These are phyloP conservation scores for honey bee (Apis mellifera) DNA, from an alignment of 1,140 invertebrate genomes.

Conservation along the genomic window DNA sequence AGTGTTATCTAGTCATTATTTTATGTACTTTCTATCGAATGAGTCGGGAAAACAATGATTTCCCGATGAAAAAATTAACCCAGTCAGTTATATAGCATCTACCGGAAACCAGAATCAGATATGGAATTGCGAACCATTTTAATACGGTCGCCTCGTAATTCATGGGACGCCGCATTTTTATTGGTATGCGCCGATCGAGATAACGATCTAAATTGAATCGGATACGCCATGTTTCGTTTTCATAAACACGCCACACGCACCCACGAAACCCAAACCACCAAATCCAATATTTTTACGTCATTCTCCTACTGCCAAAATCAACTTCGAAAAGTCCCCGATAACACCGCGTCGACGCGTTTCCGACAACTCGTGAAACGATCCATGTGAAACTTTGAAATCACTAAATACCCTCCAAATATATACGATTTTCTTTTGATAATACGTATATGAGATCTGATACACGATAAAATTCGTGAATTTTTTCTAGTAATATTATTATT, in stretches of 20 bases:
- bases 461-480: too few species aligned
- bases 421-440: too few species aligned
- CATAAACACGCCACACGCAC: constrained; percentile 20
- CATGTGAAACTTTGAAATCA: not conserved
- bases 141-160: constrained; percentile 44
- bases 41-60: not conserved
- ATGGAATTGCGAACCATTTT: constrained; percentile 66
- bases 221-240: constrained; percentile 35
- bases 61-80: constrained; percentile 32
- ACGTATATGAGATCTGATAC: too few species aligned
- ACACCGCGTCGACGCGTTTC: not conserved
- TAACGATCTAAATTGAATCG: constrained; percentile 69
- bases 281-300: constrained; percentile 18
- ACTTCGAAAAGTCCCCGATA: constrained; percentile 46
- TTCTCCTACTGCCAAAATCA: not conserved
- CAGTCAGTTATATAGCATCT: not conserved
- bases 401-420: too few species aligned
- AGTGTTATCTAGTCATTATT: not conserved
- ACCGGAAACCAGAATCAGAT: constrained; percentile 21
- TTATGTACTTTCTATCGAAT: too few species aligned
- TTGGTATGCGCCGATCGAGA: constrained; percentile 74
- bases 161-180: constrained; percentile 59
- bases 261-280: not conserved
- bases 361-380: not conserved
- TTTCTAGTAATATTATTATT: too few species aligned